Evolutionary conservation across 2,113 vertebrate genomes (phyloP).

Genomic region (Scomber colias): DNA sequence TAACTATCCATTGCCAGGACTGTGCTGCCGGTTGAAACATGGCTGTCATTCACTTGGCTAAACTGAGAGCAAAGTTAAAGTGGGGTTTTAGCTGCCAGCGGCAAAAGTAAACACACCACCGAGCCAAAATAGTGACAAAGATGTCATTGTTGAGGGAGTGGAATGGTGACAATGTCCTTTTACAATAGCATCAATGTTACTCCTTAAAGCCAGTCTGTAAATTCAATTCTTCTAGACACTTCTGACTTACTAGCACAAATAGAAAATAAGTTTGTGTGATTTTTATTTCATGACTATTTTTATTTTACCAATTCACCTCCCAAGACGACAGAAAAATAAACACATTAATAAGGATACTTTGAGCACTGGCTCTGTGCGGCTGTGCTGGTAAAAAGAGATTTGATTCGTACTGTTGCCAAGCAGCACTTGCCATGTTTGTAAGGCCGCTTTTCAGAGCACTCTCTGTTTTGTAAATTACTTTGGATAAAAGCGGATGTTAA

Average conservation of each 20-base stretch:
- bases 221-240: background rate
- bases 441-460: slow-evolving; percentile 39
- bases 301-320: slow-evolving; percentile 17
- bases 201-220: background rate
- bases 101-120: slow-evolving; percentile 35
- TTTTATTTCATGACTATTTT: slow-evolving; percentile 31
- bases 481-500: slow-evolving; percentile 57
- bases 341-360: slow-evolving; percentile 33
- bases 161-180: slow-evolving; percentile 38
- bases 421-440: slow-evolving; percentile 41
- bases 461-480: slow-evolving; percentile 62
- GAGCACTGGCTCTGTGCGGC: background rate
- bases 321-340: slow-evolving; percentile 22
- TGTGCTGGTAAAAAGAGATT: slow-evolving; percentile 13
- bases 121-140: slow-evolving; percentile 35
- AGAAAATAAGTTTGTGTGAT: slow-evolving; percentile 9
- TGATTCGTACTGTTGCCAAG: slow-evolving; percentile 46
- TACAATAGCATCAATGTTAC: background rate
- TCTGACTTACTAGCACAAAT: slow-evolving; percentile 5
- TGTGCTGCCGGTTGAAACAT: slow-evolving; percentile 28
- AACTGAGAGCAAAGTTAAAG: slow-evolving; percentile 32
- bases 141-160: slow-evolving; percentile 27
- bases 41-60: slow-evolving; percentile 56
- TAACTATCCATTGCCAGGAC: slow-evolving; percentile 35
- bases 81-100: slow-evolving; percentile 23